Base-by-base conservation (phyloP, 2,113 vertebrate species). In the Clarias batrachus region DNA sequence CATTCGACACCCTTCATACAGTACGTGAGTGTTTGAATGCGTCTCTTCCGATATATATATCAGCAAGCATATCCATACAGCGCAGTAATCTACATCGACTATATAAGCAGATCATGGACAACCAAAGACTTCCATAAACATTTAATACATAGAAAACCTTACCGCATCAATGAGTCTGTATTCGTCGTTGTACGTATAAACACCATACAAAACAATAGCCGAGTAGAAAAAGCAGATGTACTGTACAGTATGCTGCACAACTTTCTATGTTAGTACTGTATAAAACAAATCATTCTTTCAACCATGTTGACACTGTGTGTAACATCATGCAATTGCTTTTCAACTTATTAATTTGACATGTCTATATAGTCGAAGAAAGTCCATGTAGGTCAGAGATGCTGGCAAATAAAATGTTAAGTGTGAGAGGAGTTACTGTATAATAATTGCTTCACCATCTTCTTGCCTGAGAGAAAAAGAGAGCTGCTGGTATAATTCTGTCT, bases 401-500 rank as follows among this genome's bases (percentile, higher is more conserved):
- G 37, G 12, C 33, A 23, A 25, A n/a, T 76, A 76, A 52, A 76
- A 48, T 52, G 23, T 0, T 11, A 48, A 23, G 4, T 23, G 37
- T 74, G 71, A 48, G 37, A 74, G 37, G 37, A 25, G 37, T 74
- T 74, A n/a, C n/a, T n/a, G n/a, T n/a, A 41, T 23, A 23, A 74
- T 74, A 48, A 74, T 48, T 25, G 73, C 21, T n/a, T 52, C 41
- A 48, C 37, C 37, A 25, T 52, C 37, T 76, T 76, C 23, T 52
- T 52, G 73, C 23, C 41, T 17, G 73, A 74, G 37, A 48, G 21
- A 66, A 66, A 27, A 48, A 82, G 37, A 27, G 62, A 66, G n/a
- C 23, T 82, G 60, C 41, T 30, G 81, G 62, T 27, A 27, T 66
- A 82, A 65, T 63, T 63, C 60, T 52, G 62, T 54, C 41, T 82